Percentiles rank a stretch among this genome's conserved stretches.
These are phyloP conservation scores for Aphis gossypii DNA, from an alignment of 1,140 invertebrate genomes.

Conservation along the genomic window DNA sequence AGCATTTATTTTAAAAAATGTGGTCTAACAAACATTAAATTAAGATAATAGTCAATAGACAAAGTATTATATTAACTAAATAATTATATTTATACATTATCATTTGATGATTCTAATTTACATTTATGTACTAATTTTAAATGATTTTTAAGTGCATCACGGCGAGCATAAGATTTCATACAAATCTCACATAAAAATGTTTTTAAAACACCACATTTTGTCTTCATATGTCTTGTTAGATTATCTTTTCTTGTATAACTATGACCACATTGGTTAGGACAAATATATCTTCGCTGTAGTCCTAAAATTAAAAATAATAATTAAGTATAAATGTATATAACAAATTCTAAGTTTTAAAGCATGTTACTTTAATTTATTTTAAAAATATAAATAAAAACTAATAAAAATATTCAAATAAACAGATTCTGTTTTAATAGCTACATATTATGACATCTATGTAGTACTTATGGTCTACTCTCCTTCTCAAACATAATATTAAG, in stretches of 20 bases:
- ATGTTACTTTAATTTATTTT: neutral
- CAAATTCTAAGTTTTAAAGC: neutral
- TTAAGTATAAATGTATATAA: neutral
- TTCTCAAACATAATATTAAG: too few relatives aligned
- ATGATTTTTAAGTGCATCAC: constrained; percentile 61
- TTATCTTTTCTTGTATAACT: constrained; percentile 60
- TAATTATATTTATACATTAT: constrained; percentile 10
- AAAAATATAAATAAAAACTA: neutral
- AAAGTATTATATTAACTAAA: constrained; percentile 9
- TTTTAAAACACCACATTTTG: constrained; percentile 60
- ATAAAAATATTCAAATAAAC: neutral
- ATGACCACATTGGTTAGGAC: constrained; percentile 65
- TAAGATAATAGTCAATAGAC: neutral
- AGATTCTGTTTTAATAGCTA: neutral
- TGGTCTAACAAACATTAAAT: neutral
- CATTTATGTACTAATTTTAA: constrained; percentile 64
- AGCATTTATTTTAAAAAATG: neutral
- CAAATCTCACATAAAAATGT: constrained; percentile 61
- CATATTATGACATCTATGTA: neutral
- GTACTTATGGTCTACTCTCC: too few relatives aligned
- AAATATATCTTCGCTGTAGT: constrained; percentile 28
- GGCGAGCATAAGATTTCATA: constrained; percentile 61
- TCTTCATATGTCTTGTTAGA: constrained; percentile 60
- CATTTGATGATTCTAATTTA: constrained; percentile 59
- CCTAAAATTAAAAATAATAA: constrained; percentile 12